Conservation (phyloP, 2,113 vertebrate species). For the Nesogale talazaci region DNA sequence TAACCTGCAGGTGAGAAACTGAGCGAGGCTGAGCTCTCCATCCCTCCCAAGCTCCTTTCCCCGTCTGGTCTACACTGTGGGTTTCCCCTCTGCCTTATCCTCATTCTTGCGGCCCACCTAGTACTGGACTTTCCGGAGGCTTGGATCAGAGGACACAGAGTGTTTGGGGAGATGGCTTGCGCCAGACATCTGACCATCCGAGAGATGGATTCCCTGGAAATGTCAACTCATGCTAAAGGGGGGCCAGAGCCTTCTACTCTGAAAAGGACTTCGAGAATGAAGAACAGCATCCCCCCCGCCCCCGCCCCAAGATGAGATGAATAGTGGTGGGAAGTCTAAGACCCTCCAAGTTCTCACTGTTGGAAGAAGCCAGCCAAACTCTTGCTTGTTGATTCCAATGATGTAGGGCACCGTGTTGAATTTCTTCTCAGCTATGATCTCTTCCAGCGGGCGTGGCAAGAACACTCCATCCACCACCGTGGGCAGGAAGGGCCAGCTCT, state of each 20-base stretch:
- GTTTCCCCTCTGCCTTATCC: not conserved
- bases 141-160: not conserved
- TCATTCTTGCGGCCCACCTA: accelerated
- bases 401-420: constrained; percentile 53
- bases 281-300: accelerated
- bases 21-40: too few relatives aligned
- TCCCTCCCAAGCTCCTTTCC: not conserved
- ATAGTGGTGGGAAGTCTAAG: accelerated
- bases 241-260: not conserved
- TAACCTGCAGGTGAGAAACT: not conserved
- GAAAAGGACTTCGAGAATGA: not conserved
- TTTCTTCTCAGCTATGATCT: constrained; percentile 61
- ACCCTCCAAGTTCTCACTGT: not conserved
- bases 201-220: not conserved
- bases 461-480: constrained; percentile 50
- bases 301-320: too few relatives aligned
- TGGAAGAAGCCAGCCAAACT: constrained; percentile 74
- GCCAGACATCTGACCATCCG: not conserved
- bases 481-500: not conserved
- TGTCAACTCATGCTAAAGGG: not conserved
- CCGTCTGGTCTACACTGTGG: not conserved
- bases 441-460: constrained; percentile 50
- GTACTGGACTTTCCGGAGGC: not conserved
- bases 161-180: not conserved
- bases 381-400: constrained; percentile 59